Base-by-base conservation (phyloP, 2,113 vertebrate species). In the Syngnathus typhle region DNA sequence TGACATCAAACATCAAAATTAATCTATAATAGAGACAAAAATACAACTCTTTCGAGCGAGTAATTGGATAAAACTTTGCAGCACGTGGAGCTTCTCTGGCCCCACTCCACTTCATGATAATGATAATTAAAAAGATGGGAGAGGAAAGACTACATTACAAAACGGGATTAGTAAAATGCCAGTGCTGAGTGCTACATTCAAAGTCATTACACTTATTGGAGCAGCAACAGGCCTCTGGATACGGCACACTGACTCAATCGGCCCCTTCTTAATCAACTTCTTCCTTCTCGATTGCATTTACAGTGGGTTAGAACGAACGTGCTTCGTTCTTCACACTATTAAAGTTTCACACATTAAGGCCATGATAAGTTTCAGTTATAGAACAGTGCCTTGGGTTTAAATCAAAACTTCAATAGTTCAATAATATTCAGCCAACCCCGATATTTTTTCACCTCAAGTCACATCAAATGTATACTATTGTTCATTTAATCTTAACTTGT, bases 41-140 rank as follows among this genome's bases (percentile, higher is more conserved):
- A 87, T 75, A 87, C 84, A 80, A 76, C 74, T 82, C 84, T 78
- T 73, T 84, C 70, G 72, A 90, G 86, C 79, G 77, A 70, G 75
- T 89, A 89, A 91, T 89, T 90, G 88, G 85, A 87, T 87, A 71
- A 80, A 91, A 89, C 82, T 85, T 83, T 80, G 66, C 81, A 80
- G 80, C 80, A 77, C 61, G 47, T 82, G 65, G 49, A 71, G 79
- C 76, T 85, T 84, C 82, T 87, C 84, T 77, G 83, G 84, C 82
- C 84, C 84, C 83, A 79, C 84, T 88, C 87, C 80, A 80, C 87
- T 89, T 89, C 75, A 84, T 81, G 87, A 87, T 90, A 90, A 90
- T 87, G 87, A 88, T 88, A 90, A 90, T 90, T 86, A 82, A 90
- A 32, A 90, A 89, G 86, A 87, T 76, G 84, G 82, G 80, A 79